Evolutionary conservation across 2,888 invertebrate species (phyloP).

Genomic region (Spilarctia lutea): DNA sequence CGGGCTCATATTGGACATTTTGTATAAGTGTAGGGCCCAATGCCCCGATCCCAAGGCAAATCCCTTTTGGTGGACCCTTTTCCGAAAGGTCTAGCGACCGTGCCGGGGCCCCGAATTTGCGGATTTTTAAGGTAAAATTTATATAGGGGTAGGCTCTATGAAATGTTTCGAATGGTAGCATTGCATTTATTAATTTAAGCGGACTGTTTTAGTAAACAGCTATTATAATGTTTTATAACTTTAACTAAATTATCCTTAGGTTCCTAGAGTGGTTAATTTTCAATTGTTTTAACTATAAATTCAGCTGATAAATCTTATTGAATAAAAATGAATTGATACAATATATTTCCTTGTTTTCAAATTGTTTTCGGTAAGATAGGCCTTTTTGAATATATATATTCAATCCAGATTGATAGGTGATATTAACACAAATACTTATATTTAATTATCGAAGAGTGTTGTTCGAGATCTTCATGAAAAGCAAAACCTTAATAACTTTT

Average conservation of each 20-base stretch:
- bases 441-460: no score
- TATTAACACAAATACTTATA: no score
- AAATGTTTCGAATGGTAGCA: conserved; percentile 54
- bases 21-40: conserved; percentile 84
- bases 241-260: neutral
- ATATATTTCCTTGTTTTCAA: no score
- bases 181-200: conserved; percentile 54
- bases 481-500: neutral
- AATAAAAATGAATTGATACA: no score
- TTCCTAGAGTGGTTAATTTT: neutral
- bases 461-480: neutral
- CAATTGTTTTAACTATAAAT: neutral
- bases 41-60: conserved; percentile 83
- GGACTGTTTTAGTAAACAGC: conserved; percentile 14
- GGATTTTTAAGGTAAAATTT: conserved; percentile 87
- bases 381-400: no score
- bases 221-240: neutral
- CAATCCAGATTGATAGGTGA: no score
- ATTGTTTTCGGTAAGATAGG: no score
- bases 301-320: neutral
- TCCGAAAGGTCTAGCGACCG: conserved; percentile 79
- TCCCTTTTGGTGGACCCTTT: conserved; percentile 85
- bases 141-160: conserved; percentile 72
- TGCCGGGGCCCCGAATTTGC: conserved; percentile 83
- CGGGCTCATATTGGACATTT: conserved; percentile 84